These are phyloP conservation scores for Melitaea cinxia DNA, from an alignment of 1,140 invertebrate species.

Conservation along the genomic window DNA sequence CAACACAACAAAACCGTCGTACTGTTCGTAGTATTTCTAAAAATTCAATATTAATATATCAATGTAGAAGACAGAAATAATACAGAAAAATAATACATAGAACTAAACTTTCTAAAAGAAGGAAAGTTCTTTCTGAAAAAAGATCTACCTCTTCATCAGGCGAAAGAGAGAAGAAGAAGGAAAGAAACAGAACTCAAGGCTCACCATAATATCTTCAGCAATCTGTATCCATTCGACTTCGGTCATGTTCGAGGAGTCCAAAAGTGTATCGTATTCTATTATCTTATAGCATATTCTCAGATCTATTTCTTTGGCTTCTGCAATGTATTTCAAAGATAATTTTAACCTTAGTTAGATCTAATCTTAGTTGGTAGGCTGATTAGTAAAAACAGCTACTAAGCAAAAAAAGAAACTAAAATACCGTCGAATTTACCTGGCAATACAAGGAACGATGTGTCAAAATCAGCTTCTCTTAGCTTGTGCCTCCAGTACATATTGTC, in stretches of 20 bases:
- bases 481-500: slow-evolving; percentile 81
- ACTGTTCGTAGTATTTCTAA: slow-evolving; percentile 90
- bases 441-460: slow-evolving; percentile 58
- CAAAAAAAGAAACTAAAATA: no score
- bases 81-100: no score
- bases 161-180: no score
- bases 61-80: no score
- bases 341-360: no score
- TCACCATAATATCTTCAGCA: slow-evolving; percentile 93
- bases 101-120: no score
- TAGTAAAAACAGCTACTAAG: no score
- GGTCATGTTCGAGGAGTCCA: slow-evolving; percentile 97
- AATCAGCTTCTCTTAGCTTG: slow-evolving; percentile 79
- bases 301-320: slow-evolving; percentile 75
- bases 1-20: slow-evolving; percentile 96
- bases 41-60: no score
- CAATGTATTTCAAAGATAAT: slow-evolving; percentile 27
- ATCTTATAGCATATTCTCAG: slow-evolving; percentile 90
- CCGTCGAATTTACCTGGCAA: slow-evolving; percentile 53
- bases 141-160: no score
- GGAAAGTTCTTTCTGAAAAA: no score
- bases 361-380: no score
- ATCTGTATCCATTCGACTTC: slow-evolving; percentile 95
- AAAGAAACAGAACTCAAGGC: no score
- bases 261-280: slow-evolving; percentile 92